phyloP scores from a whole-genome alignment of 2,888 invertebrate genomes.

The Matsumyia berberina region DNA sequence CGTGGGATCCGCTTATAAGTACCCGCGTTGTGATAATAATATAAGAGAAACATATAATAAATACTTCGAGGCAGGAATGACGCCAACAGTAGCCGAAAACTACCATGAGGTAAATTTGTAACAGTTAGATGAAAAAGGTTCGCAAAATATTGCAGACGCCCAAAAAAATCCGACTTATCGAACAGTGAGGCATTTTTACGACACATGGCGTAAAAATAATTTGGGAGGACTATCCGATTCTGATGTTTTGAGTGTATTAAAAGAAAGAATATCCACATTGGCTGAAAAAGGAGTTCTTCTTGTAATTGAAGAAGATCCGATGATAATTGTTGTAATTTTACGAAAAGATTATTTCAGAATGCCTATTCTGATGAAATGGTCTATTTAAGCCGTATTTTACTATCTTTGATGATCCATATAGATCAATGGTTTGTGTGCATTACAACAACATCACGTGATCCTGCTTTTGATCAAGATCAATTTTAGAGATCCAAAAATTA shows the following conservation, averaged over 20 bases:
- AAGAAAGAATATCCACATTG: not conserved
- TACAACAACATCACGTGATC: no score
- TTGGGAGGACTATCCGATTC: conserved; percentile 7
- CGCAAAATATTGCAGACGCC: not conserved
- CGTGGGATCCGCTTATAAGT: no score
- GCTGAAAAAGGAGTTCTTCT: conserved; percentile 13
- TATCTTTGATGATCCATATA: no score
- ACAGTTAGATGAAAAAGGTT: not conserved
- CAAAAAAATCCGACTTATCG: not conserved
- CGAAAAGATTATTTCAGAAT: conserved; percentile 14
- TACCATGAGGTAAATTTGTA: not conserved
- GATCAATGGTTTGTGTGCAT: no score
- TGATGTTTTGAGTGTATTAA: not conserved
- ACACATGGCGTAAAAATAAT: conserved; percentile 1
- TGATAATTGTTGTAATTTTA: conserved; percentile 8
- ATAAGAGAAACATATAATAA: not conserved
- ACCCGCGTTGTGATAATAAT: not conserved
- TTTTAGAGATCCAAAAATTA: no score
- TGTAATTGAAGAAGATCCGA: conserved; percentile 8
- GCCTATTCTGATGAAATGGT: conserved; percentile 23
- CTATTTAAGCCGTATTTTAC: no score
- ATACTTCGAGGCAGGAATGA: not conserved
- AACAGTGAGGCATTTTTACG: not conserved
- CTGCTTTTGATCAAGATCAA: no score
- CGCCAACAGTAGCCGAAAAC: not conserved